phyloP scores from a whole-genome alignment of 1,140 invertebrate species.

The Plodia interpunctella region DNA sequence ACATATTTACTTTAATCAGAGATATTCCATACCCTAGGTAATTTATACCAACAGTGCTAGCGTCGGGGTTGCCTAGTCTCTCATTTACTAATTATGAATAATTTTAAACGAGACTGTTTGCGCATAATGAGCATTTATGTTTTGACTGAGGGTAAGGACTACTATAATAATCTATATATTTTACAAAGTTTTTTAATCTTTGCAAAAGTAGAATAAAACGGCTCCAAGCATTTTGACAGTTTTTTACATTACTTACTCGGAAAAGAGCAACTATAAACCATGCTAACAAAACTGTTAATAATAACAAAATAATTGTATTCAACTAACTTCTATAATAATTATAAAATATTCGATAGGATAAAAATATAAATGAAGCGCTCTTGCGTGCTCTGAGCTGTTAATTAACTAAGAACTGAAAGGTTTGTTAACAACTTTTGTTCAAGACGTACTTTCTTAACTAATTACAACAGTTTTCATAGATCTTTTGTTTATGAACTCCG shows the following conservation, averaged over 20 bases:
- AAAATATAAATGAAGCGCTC: background rate
- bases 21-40: background rate
- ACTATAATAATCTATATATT: no score
- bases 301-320: no score
- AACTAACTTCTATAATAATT: no score
- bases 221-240: no score
- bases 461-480: slow-evolving; percentile 7
- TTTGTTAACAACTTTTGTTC: slow-evolving; percentile 6
- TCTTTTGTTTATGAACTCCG: background rate
- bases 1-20: background rate
- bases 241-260: no score
- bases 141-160: no score
- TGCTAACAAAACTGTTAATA: no score
- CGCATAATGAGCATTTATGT: background rate
- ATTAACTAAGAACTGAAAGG: slow-evolving; percentile 5
- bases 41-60: background rate
- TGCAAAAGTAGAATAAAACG: no score
- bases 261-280: no score
- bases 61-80: background rate
- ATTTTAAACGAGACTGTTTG: slow-evolving; percentile 1
- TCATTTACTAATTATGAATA: slow-evolving; percentile 6
- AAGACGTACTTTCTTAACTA: slow-evolving; percentile 4
- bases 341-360: background rate
- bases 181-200: no score
- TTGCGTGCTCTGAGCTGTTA: slow-evolving; percentile 1